These are phyloP conservation scores for Protaetia brevitarsis DNA, from an alignment of 1,140 invertebrate genomes.

Conservation along the genomic window DNA sequence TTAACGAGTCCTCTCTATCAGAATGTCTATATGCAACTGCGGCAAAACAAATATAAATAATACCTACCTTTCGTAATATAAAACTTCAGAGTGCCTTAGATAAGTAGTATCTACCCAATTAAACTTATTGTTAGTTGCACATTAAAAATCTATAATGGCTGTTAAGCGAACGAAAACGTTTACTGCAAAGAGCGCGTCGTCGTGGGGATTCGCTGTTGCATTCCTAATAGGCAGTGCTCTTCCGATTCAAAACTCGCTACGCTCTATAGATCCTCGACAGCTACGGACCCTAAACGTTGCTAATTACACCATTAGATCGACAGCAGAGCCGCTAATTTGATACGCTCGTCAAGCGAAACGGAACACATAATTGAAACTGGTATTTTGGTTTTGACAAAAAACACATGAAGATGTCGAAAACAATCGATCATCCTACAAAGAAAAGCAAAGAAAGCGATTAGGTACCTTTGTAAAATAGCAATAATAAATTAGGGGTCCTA, in stretches of 20 bases:
- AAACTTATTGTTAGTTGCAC: too few relatives aligned
- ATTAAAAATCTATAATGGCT: too few relatives aligned
- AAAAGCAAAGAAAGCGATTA: neutral
- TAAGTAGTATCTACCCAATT: too few relatives aligned
- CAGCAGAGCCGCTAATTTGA: slow-evolving; percentile 5
- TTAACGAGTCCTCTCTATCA: too few relatives aligned
- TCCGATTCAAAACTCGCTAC: neutral
- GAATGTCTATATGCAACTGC: too few relatives aligned
- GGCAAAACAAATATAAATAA: too few relatives aligned
- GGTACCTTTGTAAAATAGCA: neutral
- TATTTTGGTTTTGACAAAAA: neutral
- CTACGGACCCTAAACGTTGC: neutral
- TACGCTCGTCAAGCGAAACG: neutral
- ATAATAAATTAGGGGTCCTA: neutral
- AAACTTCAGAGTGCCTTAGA: too few relatives aligned
- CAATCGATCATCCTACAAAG: neutral
- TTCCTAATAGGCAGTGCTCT: neutral
- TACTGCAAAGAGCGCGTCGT: neutral
- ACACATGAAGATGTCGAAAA: neutral
- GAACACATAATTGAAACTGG: neutral
- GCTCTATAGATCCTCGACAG: neutral
- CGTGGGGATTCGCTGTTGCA: neutral
- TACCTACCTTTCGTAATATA: too few relatives aligned
- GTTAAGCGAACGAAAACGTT: too few relatives aligned
- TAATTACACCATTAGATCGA: slow-evolving; percentile 9